A percentile compares a stretch with the other conserved stretches of the same genome.
Evolutionary conservation across 2,797 vertebrate genomes (phyloP).

Genomic region (Psittacula derbiana): DNA sequence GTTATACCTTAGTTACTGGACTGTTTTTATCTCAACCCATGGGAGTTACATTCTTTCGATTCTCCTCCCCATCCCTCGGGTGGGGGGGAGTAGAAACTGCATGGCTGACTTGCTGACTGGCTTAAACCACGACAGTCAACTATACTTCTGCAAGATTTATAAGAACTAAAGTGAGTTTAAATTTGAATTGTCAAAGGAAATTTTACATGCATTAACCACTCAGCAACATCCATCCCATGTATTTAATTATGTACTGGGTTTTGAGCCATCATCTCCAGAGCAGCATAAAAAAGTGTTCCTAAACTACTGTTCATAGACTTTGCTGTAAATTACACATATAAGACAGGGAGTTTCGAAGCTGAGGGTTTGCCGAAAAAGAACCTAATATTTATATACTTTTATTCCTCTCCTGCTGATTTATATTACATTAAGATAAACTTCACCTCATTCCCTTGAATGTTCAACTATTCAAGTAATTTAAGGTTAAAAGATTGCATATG

Average conservation of each 20-base stretch:
- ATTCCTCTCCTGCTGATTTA: neutral
- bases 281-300: conserved; percentile 6
- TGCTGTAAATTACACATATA: conserved; percentile 33
- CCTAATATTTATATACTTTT: neutral
- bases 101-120: no score
- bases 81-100: no score
- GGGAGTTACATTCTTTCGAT: no score
- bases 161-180: conserved; percentile 79
- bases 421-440: neutral
- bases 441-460: neutral
- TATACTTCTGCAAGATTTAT: conserved; percentile 81
- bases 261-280: conserved; percentile 61
- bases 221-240: conserved; percentile 74
- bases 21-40: no score
- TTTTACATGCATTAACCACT: conserved; percentile 76
- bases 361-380: neutral
- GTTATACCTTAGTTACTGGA: no score
- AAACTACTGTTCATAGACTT: conserved; percentile 9
- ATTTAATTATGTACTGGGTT: conserved; percentile 79
- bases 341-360: neutral
- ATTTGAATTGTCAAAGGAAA: conserved; percentile 81
- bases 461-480: neutral
- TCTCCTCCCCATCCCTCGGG: no score
- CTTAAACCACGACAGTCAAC: conserved; percentile 58
- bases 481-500: neutral